Conservation (phyloP, 2,797 vertebrate genomes). For the Odontamblyopus rebecca region DNA sequence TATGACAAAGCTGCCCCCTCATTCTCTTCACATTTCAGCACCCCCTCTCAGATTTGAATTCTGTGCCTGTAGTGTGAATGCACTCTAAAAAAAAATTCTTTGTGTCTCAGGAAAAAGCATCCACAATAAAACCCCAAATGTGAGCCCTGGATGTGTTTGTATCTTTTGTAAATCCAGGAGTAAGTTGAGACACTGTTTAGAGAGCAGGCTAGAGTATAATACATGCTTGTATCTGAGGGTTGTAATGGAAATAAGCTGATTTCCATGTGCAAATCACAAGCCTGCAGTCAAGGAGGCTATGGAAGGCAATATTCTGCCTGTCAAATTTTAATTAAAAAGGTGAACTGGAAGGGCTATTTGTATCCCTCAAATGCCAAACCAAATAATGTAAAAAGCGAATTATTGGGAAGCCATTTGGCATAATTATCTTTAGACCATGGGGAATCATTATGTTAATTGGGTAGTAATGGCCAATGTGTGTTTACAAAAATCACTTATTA, state of each 20-base stretch:
- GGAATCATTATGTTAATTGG: not conserved
- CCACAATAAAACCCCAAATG: not conserved
- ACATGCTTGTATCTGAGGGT: not conserved
- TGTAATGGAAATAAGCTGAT: constrained; percentile 5
- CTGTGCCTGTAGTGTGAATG: constrained; percentile 23
- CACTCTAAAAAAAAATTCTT: constrained; percentile 44
- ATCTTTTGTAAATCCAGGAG: not conserved
- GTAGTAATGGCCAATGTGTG: not conserved
- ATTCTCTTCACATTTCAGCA: constrained; percentile 27
- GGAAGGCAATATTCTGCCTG: too few species aligned
- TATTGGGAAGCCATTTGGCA: not conserved
- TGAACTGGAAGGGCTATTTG: not conserved
- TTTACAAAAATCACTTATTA: too few species aligned
- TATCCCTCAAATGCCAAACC: not conserved
- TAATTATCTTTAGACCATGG: not conserved
- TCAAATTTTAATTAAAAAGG: not conserved
- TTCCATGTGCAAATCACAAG: constrained; percentile 12
- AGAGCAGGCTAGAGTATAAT: not conserved
- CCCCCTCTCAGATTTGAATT: constrained; percentile 54
- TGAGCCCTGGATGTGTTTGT: not conserved
- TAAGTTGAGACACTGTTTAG: not conserved
- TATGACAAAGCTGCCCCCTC: constrained; percentile 25
- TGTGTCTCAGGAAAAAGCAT: not conserved
- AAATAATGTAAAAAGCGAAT: not conserved
- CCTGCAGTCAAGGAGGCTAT: not conserved